Percentiles rank a stretch among this genome's conserved stretches.
phyloP scores from a whole-genome alignment of 1,140 invertebrate genomes.

The Pissodes strobi region DNA sequence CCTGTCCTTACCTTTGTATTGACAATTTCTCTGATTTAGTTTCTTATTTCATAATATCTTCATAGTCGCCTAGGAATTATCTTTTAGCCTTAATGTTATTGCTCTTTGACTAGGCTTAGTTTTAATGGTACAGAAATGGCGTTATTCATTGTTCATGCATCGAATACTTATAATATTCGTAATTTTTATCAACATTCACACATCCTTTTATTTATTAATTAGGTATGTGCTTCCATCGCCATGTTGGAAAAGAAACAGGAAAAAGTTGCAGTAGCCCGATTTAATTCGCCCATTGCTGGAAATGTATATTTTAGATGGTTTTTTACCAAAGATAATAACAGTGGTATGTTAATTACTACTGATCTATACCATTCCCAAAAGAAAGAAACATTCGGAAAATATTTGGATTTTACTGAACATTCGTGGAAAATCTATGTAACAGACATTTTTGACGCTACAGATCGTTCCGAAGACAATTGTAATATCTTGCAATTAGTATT shows the following conservation, averaged over 20 bases:
- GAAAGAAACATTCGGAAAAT: constrained; percentile 55
- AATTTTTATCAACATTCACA: too few species aligned
- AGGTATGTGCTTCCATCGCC: constrained; percentile 43
- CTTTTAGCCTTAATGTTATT: too few species aligned
- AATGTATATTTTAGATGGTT: constrained; percentile 83
- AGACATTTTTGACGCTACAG: constrained; percentile 81
- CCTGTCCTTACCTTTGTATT: too few species aligned
- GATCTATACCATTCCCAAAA: constrained; percentile 70
- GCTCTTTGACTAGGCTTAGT: too few species aligned
- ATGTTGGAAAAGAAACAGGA: constrained; percentile 73
- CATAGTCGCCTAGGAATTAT: too few species aligned
- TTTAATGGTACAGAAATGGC: too few species aligned
- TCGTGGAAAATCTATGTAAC: constrained; percentile 90
- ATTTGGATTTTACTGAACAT: constrained; percentile 68
- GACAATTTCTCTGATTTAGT: too few species aligned
- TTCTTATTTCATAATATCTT: too few species aligned
- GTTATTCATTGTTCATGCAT: too few species aligned
- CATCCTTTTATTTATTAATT: constrained; percentile 1
- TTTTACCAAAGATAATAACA: constrained; percentile 66
- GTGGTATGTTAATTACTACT: constrained; percentile 76
- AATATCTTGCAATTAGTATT: constrained; percentile 84
- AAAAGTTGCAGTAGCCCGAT: constrained; percentile 80
- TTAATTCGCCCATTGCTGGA: constrained; percentile 78
- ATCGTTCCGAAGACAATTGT: constrained; percentile 73
- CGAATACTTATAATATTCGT: too few species aligned